Evolutionary conservation across 2,888 invertebrate species (phyloP).

Genomic region (Corbicula japonica): DNA sequence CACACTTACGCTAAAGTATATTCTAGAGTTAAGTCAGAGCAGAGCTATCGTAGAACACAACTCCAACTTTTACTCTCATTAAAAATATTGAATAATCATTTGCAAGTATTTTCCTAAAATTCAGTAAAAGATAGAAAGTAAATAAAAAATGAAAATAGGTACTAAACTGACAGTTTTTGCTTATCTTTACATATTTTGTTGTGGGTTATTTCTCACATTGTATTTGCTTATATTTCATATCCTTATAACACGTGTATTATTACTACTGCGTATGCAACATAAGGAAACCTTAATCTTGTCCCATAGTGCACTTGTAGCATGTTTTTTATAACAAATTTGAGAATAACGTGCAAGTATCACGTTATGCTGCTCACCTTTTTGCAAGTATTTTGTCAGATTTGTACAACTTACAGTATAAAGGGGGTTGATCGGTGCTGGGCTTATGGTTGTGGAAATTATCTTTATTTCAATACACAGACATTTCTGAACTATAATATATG

Average conservation of each 20-base stretch:
- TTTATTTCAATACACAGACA: too few species aligned
- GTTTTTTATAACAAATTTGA: slow-evolving; percentile 37
- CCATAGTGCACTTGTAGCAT: slow-evolving; percentile 57
- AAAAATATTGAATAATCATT: too few species aligned
- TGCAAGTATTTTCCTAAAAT: too few species aligned
- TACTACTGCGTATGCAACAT: slow-evolving; percentile 38
- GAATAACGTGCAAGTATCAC: slow-evolving; percentile 5
- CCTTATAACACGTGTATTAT: slow-evolving; percentile 37
- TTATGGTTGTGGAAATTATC: too few species aligned
- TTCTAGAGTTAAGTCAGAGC: slow-evolving; percentile 23
- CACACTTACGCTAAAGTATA: slow-evolving; percentile 12
- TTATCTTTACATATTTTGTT: slow-evolving; percentile 39
- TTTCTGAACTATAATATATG: too few species aligned
- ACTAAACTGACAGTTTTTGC: too few species aligned
- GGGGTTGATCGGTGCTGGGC: too few species aligned
- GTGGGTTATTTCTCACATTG: slow-evolving; percentile 46
- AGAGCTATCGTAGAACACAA: slow-evolving; percentile 9
- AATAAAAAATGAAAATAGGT: too few species aligned
- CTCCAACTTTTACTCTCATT: too few species aligned
- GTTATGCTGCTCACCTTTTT: slow-evolving; percentile 17
- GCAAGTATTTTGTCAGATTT: too few species aligned
- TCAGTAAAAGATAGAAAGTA: too few species aligned
- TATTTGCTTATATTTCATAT: slow-evolving; percentile 46
- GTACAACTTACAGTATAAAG: too few species aligned
- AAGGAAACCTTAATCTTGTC: slow-evolving; percentile 36